Evolutionary conservation across 2,888 invertebrate genomes (phyloP).

Genomic region (Drosophila rellima): DNA sequence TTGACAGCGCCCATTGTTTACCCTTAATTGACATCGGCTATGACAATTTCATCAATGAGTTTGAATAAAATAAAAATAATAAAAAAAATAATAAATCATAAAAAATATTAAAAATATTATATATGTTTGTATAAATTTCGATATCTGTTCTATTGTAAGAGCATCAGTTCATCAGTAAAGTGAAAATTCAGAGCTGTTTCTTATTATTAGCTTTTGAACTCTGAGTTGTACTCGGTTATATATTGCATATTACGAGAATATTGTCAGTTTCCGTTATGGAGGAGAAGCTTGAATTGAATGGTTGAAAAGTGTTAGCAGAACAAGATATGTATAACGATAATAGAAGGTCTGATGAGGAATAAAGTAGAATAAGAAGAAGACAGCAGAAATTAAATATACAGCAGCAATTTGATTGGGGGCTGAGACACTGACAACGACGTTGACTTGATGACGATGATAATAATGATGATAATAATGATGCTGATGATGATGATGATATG

Average conservation of each 20-base stretch:
- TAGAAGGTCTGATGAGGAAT: neutral
- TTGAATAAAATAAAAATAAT: no score
- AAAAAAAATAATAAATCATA: no score
- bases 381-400: constrained; percentile 50
- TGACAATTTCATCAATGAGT: neutral
- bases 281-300: constrained; percentile 31
- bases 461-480: constrained; percentile 15
- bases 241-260: constrained; percentile 22
- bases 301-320: constrained; percentile 47
- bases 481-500: constrained; percentile 6
- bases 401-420: constrained; percentile 52
- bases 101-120: no score
- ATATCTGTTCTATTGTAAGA: neutral
- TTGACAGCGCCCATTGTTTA: constrained; percentile 34
- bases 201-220: constrained; percentile 48
- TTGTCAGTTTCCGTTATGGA: constrained; percentile 59
- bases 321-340: constrained; percentile 3
- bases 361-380: constrained; percentile 1
- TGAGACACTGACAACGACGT: constrained; percentile 35
- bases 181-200: neutral
- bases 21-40: neutral
- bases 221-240: constrained; percentile 7
- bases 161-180: constrained; percentile 6
- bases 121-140: no score
- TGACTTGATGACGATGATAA: constrained; percentile 22